Base-by-base conservation (phyloP, 1,140 invertebrate genomes). In the Conopomorpha cramerella region DNA sequence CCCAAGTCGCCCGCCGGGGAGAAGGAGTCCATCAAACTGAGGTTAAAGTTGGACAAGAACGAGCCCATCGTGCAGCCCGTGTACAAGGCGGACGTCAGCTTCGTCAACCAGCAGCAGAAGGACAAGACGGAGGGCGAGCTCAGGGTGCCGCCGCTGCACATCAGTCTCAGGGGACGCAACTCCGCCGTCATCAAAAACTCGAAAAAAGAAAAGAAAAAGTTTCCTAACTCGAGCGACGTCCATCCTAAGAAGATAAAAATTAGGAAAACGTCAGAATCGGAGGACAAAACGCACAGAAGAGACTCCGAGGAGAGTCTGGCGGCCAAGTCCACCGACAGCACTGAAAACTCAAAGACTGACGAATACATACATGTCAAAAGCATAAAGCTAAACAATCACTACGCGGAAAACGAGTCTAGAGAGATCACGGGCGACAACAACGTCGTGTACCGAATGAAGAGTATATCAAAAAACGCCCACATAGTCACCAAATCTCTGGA, bases 91-190 rank as follows among this genome's bases (percentile, higher is more conserved):
- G 89, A 92, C 55, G 84, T 90, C 3, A 88, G 86, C 26, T 90
- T 88, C 56, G 78, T 68, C 3, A 77, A 77, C 30, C 67, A 72
- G 35, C 62, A 54, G 35, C 37, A 44, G 16, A 53, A 49, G 8
- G 63, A 66, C 4, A 66, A 70, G n/a, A 62, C 68, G 1, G 81
- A 81, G 1, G 86, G 86, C 39, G 91, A 93, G 51, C 86, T 88
- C 1, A 79, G 91, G 38, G 92, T 95, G 12, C 92, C 93, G 14
- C 92, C 92, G 1, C 76, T 95, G 51, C 92, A 95, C 58, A 95
- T 95, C 51, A 92, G 91, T 33, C 71, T 95, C 30, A 80, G 91
- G 42, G 92, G 92, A 6, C 79, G 89, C 29, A 93, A 93, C 71
- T 88, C 89, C 10, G 89, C 89, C n/a, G 90, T 95, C 18, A 92